phyloP scores from a whole-genome alignment of 1,140 invertebrate genomes.

The Eumaeus atala region DNA sequence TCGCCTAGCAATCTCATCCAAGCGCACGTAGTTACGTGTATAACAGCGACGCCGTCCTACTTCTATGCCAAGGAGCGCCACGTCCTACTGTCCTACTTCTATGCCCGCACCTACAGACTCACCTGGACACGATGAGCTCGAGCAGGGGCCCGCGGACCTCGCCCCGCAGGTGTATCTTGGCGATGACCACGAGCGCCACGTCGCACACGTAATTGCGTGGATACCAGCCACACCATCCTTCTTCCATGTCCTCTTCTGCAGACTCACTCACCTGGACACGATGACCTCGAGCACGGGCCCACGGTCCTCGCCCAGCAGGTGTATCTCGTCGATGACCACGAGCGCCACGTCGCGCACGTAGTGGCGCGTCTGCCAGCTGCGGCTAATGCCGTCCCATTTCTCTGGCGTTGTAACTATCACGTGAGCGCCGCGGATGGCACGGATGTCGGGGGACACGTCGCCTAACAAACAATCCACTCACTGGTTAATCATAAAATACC shows the following conservation, averaged over 20 bases:
- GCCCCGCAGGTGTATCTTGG: slow-evolving; percentile 98
- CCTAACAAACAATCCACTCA: slow-evolving; percentile 50
- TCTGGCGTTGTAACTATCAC: slow-evolving; percentile 98
- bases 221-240: slow-evolving; percentile 97
- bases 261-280: slow-evolving; percentile 77
- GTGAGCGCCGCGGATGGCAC: slow-evolving; percentile 87
- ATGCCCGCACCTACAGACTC: no score
- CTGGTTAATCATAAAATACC: no score
- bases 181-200: slow-evolving; percentile 96
- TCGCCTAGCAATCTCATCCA: no score
- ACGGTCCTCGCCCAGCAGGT: slow-evolving; percentile 93
- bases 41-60: slow-evolving; percentile 99
- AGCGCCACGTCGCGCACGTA: slow-evolving; percentile 95
- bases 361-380: slow-evolving; percentile 96
- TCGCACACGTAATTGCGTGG: slow-evolving; percentile 94
- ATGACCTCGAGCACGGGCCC: slow-evolving; percentile 91
- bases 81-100: no score
- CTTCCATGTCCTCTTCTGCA: slow-evolving; percentile 98
- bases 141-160: slow-evolving; percentile 90
- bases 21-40: slow-evolving; percentile 82
- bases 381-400: slow-evolving; percentile 99
- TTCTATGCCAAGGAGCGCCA: no score
- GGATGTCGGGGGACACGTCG: slow-evolving; percentile 95
- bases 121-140: slow-evolving; percentile 89
- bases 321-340: slow-evolving; percentile 99